Evolutionary conservation across 37 sponge, comb jelly and placozoan genomes (phyloP), one percentile per base, ranked within the genome.

Genomic region (Beroe forskalii): DNA sequence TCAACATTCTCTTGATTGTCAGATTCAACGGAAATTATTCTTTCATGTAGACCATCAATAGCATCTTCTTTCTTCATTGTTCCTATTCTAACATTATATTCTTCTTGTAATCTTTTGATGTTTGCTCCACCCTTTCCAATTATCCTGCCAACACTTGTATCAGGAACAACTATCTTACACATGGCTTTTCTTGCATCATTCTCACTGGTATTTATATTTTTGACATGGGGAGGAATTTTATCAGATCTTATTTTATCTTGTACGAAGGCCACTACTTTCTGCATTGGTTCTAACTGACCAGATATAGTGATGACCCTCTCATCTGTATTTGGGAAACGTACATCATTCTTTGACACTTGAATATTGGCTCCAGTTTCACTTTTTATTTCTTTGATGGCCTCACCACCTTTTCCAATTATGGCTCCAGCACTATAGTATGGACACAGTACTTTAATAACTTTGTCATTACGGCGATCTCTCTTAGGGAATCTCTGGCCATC

Each of bases 41-140:
- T 93, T 64, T 97, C 97, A 89, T 33, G 62, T 9, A 89, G 72
- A 32, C 72, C 72, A 32, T 69, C 72, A 32, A 69, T 69, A 32
- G 72, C 72, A 12, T 92, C 94, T 33, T 93, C 95, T 72, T 96
- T 94, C 67, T 90, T 93, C 37, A 93, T 92, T 36, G 95, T 94
- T 89, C 91, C 93, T 23, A 97, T 94, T 62, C 91, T 90, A 0
- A 93, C 94, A 0, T 90, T 93, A 60, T 90, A 92, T 40, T 97
- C 94, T 30, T 91, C 90, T 69, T 95, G 93, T 2, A 97, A 89
- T 6, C 75, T 40, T 86, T 95, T 95, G 61, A 97, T 92, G 39
- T 91, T 97, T 32, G 91, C 91, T 0, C 97, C 97, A 3, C 92
- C 92, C 90, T 95, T 97, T 2, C 97, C 97, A 20, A 97, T 95